Evolutionary conservation across 2,888 invertebrate species (phyloP).

Genomic region (Apantesis nais): DNA sequence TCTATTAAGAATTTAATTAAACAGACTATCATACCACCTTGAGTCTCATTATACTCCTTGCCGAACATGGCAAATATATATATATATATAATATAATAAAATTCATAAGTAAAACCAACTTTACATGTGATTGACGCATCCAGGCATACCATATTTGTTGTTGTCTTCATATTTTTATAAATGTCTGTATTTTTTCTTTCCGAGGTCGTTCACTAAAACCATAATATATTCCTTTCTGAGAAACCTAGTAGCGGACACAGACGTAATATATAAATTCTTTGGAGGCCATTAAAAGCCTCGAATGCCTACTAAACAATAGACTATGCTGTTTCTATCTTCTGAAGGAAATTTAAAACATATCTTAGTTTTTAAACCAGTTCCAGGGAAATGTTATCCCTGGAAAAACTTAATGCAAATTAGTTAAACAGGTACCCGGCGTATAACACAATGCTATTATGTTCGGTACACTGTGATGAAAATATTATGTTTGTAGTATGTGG

Average conservation of each 20-base stretch:
- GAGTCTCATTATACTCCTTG: no score
- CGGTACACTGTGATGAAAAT: constrained; percentile 36
- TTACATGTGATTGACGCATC: no score
- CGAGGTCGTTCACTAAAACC: no score
- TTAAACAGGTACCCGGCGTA: constrained; percentile 43
- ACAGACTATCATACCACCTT: no score
- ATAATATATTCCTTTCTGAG: background rate
- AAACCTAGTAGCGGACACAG: background rate
- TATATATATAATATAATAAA: no score
- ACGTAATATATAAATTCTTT: background rate
- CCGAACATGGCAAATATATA: no score
- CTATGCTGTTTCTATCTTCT: background rate
- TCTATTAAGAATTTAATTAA: no score
- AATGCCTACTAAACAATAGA: no score
- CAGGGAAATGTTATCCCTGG: constrained; percentile 18
- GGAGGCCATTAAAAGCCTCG: background rate
- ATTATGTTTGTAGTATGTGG: constrained; percentile 36
- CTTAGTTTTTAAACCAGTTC: constrained; percentile 20
- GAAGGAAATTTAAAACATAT: background rate
- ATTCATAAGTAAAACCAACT: no score
- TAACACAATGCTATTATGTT: constrained; percentile 44
- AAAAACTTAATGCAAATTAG: constrained; percentile 49
- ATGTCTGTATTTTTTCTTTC: no score
- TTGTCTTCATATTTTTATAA: no score
- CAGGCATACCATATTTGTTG: no score